Base-by-base conservation (phyloP, 2,113 vertebrate genomes). In the Lampris incognitus region DNA sequence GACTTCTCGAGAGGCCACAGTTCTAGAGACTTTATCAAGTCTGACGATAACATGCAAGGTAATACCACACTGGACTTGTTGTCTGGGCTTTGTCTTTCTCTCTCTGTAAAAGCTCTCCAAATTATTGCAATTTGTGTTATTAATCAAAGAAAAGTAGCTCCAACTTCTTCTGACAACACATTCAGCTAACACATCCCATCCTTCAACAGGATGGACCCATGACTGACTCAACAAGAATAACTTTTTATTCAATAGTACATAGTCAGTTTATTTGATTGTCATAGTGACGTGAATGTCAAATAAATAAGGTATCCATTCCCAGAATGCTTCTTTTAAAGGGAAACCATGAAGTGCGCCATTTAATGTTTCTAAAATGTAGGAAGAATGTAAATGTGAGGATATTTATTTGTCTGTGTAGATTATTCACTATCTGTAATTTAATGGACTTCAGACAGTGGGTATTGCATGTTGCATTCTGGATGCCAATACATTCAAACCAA, bases 361-460 rank as follows among this genome's bases (percentile, higher is more conserved):
- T 41, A 46, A 7, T 46, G 10, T 69, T 72, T 70, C n/a, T 66
- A 66, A 72, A 79, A 48, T 58, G 42, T 48, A 63, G 6, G 24
- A 24, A 71, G 1, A 4, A 72, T 48, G 56, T 61, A 55, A 46
- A 61, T 70, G 51, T 74, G 41, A 68, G 61, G 66, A 50, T 57
- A 44, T 73, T 55, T 5, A 5, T 37, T 11, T 67, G 52, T 79
- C 76, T 13, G 72, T 41, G 39, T 64, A 68, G 62, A 68, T 61
- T 2, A 68, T 55, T 62, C 44, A 44, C 67, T 56, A 68, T 52
- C 46, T 5, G n/a, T 74, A 42, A 44, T 56, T 42, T 79, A 69
- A 66, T 46, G 75, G 76, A 61, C 2, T 69, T 40, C 41, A 65
- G 66, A 38, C 59, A 38, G 41, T 79, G 66, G 40, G 1, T 64